Evolutionary conservation across 2,888 invertebrate species (phyloP).

Genomic region (Anticlea derivata): DNA sequence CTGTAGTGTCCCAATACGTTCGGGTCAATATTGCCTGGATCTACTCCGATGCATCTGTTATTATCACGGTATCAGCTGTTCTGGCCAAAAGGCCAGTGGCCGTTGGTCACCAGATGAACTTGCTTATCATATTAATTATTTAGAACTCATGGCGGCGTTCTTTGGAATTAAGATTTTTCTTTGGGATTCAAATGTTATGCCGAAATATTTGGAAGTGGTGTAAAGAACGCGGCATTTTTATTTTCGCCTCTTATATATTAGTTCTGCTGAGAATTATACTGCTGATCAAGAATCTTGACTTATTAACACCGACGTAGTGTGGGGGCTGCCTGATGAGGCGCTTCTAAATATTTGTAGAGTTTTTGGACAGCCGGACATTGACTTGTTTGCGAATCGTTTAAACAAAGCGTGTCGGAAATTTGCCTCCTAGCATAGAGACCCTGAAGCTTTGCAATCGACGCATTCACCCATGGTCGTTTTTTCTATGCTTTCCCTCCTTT

Average conservation of each 20-base stretch:
- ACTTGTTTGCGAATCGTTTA: conserved; percentile 9
- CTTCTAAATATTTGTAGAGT: neutral
- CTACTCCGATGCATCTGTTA: neutral
- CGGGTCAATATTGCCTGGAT: neutral
- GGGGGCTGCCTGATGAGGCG: neutral
- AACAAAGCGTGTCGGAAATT: conserved; percentile 11
- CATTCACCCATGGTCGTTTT: conserved; percentile 9
- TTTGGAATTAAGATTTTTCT: neutral
- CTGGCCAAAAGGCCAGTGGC: neutral
- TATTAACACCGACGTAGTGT: neutral
- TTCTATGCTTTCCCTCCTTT: conserved; percentile 14
- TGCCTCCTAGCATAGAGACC: conserved; percentile 11
- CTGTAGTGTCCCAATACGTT: neutral
- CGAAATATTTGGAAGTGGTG: conserved; percentile 11
- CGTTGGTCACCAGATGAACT: neutral
- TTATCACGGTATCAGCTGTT: neutral
- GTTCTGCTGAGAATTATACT: neutral
- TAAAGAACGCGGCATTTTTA: neutral
- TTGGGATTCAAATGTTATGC: too few species aligned
- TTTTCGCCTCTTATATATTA: conserved; percentile 2
- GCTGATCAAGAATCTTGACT: neutral
- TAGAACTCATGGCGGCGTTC: neutral
- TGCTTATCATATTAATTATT: neutral
- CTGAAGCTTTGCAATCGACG: conserved; percentile 8
- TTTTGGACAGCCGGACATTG: conserved; percentile 7